These are phyloP conservation scores for Eulemur rubriventer DNA, from an alignment of 2,797 vertebrate genomes.

Conservation along the genomic window DNA sequence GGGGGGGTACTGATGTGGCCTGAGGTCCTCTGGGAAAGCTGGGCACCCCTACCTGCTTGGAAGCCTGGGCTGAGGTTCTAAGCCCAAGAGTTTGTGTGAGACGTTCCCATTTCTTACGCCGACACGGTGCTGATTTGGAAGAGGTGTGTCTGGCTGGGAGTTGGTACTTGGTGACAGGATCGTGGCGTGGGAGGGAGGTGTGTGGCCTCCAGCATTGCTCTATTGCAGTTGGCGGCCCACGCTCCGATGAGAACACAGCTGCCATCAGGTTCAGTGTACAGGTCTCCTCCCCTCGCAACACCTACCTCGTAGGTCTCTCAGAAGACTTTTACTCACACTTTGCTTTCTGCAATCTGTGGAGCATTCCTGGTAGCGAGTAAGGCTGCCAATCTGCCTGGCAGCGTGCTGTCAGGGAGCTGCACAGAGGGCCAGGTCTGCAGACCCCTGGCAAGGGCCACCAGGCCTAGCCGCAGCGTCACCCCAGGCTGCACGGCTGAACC, in stretches of 20 bases:
- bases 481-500: neutral
- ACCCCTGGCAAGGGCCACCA: accelerated
- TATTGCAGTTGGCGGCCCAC: neutral
- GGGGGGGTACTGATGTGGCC: neutral
- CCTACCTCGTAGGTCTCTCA: neutral
- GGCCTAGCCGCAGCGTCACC: accelerated
- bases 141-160: neutral
- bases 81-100: neutral
- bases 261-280: accelerated
- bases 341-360: neutral
- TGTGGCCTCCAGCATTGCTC: neutral
- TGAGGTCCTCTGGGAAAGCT: neutral
- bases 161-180: neutral
- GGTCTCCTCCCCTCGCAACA: neutral
- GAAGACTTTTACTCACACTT: neutral
- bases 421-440: neutral
- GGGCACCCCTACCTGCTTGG: accelerated
- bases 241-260: neutral
- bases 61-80: neutral
- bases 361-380: accelerated
- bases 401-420: accelerated
- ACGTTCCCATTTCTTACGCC: neutral
- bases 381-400: neutral
- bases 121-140: neutral
- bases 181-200: neutral